Evolutionary conservation across 2,888 invertebrate genomes (phyloP), one percentile per base, ranked within the genome.

Genomic region (Platerodrilus igneus): DNA sequence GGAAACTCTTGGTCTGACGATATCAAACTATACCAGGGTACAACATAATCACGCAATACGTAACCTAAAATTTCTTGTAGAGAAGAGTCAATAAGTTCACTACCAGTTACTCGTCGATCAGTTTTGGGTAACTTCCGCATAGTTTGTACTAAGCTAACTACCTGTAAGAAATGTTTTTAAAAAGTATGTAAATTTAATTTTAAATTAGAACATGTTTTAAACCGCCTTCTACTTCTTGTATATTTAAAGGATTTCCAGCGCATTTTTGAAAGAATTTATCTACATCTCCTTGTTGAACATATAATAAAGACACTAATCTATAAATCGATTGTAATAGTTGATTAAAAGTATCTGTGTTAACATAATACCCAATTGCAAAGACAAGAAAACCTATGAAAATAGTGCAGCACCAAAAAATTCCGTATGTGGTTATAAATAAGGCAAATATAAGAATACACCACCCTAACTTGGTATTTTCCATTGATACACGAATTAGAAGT

Each of bases 81-180:
- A 53, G 86, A 87, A 56, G 86, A 83, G 70, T 91, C 91, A 42
- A 92, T 90, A 18, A 86, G 76, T 56, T 83, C 84, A 57, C 89
- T 86, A 15, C 90, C 90, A 14, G 89, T 90, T 47, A 91, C 83
- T 57, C 89, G 68, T 51, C 59, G 69, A 57, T 78, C 77, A 37
- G 67, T 60, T 55, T 72, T 74, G 50, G 57, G 59, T 29, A 56
- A 48, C 51, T 57, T 58, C 39, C 60, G 62, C 17, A 65, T 64
- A 46, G 57, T 63, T 29, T 53, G 48, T 23, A 66, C 40, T 38
- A 59, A 50, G 38, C 57, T 55, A n/a, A 63, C 59, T 25, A 67
- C 53, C 51, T 61, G 42, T 15, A 45, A 45, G 11, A 7, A 26
- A 30, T 21, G n/a, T n/a, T 14, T 40, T 4, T 27, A 20, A 35